phyloP scores from a whole-genome alignment of 2,113 vertebrate species.

The Himantopus leucocephalus region DNA sequence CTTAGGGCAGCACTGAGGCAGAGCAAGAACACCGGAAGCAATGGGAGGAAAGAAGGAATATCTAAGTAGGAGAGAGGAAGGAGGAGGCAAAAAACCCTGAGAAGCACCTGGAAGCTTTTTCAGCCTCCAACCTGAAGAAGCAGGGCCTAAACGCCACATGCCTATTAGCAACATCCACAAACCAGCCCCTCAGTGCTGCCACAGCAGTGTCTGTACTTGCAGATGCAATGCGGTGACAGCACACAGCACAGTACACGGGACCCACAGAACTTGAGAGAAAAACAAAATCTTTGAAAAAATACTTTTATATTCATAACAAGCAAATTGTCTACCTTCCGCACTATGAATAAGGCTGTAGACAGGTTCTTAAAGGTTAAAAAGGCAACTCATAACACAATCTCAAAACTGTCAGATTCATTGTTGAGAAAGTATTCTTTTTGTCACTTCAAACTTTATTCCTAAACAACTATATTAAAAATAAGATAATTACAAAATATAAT shows the following conservation, averaged over 20 bases:
- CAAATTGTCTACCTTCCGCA: neutral
- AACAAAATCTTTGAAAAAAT: neutral
- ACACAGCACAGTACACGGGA: neutral
- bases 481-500: slow-evolving; percentile 48
- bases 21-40: neutral
- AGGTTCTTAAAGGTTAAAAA: neutral
- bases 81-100: slow-evolving; percentile 18
- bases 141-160: neutral
- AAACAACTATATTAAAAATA: slow-evolving; percentile 40
- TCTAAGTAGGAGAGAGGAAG: neutral
- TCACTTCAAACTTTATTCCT: slow-evolving; percentile 31
- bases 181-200: neutral
- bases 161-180: neutral
- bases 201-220: neutral
- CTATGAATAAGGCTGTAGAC: neutral
- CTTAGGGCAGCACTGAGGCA: neutral
- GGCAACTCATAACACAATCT: neutral
- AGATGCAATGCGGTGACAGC: neutral
- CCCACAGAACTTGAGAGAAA: neutral
- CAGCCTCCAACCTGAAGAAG: neutral
- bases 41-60: neutral
- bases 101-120: slow-evolving; percentile 28
- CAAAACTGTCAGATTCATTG: neutral
- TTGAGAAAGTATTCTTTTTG: neutral
- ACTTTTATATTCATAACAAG: neutral